Evolutionary conservation across 2,113 vertebrate species (phyloP), one percentile per base, ranked within the genome.

Genomic region (Chlamydotis undulata): DNA sequence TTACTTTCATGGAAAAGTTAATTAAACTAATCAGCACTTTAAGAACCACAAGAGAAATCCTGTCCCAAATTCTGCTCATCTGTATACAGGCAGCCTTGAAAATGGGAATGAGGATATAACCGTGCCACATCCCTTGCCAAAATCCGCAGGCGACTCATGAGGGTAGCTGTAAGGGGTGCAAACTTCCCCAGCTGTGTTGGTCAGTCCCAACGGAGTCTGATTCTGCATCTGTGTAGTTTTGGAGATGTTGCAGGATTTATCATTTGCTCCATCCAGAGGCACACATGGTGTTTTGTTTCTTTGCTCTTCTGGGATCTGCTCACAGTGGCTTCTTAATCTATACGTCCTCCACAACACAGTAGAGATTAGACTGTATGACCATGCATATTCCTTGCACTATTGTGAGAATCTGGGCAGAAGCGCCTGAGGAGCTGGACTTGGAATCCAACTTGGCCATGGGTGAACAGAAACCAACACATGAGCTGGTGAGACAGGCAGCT

Each of bases 1-100:
- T 96, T 95, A 95, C 87, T 96, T 96, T 94, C 93, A 96, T 95
- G 94, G 87, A 92, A 91, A 97, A 95, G 89, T 96, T 97, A 85
- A 96, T 96, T 96, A 95, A 95, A 94, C 80, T 95, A 89, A 95
- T 94, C 95, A 96, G 89, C 94, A 89, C 81, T 94, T 91, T 63
- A 67, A 94, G 89, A 91, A 77, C 59, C 94, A 65, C 89, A 76
- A 63, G 96, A 96, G 94, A 95, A 95, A 95, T 92, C 55, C 65
- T 92, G 95, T 92, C 90, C 96, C 90, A 94, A 93, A 94, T 97
- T 95, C 65, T 84, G n/a, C 59, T 93, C 85, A 77, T 93, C 69
- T 82, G 23, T 92, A 28, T 61, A 89, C 89, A 96, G 57, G 23
- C 82, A 96, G 79, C 75, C 90, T 88, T 94, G 92, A 94, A 81